Conservation (phyloP, 2,888 invertebrate genomes). For the Nomada flava region DNA sequence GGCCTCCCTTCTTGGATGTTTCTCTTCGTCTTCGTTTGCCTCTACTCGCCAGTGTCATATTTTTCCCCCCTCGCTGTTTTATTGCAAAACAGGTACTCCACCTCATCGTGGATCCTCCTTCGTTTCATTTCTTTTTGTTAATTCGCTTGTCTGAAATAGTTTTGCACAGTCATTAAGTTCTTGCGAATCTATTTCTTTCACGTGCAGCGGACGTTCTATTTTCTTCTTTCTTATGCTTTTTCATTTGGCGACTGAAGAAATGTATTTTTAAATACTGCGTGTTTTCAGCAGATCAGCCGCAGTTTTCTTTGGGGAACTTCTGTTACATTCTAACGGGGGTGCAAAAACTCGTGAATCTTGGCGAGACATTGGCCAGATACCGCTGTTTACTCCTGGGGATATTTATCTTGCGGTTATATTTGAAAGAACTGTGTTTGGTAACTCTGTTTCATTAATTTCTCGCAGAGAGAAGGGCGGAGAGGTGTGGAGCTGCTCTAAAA, state of each 20-base stretch:
- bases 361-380: slow-evolving; percentile 14
- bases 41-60: slow-evolving; percentile 12
- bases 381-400: not conserved
- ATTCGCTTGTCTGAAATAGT: not conserved
- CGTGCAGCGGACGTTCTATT: not conserved
- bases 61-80: slow-evolving; percentile 21
- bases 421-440: not conserved
- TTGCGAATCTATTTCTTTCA: not conserved
- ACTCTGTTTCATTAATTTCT: slow-evolving; percentile 4
- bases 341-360: not conserved
- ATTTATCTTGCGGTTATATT: not conserved
- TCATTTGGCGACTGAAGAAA: not conserved
- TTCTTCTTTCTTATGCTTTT: not conserved
- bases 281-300: slow-evolving; percentile 1
- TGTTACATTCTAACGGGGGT: slow-evolving; percentile 3
- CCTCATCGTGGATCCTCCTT: not conserved
- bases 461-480: too few species aligned
- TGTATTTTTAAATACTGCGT: slow-evolving; percentile 14
- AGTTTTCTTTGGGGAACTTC: not conserved
- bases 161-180: too few species aligned
- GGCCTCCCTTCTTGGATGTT: not conserved
- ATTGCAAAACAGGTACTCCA: not conserved
- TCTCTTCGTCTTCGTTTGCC: slow-evolving; percentile 3
- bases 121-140: not conserved
- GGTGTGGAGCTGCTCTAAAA: not conserved